A percentile compares a stretch with the other conserved stretches of the same genome.
Conservation (phyloP, 2,888 invertebrate species). For the Entomobrya multifasciata region DNA sequence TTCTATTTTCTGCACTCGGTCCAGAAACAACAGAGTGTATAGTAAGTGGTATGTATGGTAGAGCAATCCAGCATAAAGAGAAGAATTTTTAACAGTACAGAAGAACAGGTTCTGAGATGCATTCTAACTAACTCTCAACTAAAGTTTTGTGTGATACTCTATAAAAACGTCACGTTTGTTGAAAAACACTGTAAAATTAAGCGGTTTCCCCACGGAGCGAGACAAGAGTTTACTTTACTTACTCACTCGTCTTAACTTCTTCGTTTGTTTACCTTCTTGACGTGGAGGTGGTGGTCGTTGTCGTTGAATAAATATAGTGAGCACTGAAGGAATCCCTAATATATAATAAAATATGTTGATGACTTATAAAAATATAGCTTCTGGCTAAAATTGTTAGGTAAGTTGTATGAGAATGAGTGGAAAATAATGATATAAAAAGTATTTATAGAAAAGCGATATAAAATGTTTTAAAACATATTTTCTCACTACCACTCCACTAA, state of each 20-base stretch:
- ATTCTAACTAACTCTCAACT: slow-evolving; percentile 56
- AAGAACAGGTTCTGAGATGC: slow-evolving; percentile 43
- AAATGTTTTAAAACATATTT: background rate
- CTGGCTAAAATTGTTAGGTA: background rate
- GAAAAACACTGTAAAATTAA: slow-evolving; percentile 70
- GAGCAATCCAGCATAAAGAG: background rate
- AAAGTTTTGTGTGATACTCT: slow-evolving; percentile 59
- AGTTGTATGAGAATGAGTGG: background rate
- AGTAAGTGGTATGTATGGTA: background rate
- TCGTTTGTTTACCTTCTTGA: slow-evolving; percentile 46
- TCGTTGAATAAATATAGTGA: too few relatives aligned
- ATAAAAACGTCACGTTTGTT: slow-evolving; percentile 73
- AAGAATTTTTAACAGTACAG: slow-evolving; percentile 35
- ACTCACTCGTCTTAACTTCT: slow-evolving; percentile 16
- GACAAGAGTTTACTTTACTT: slow-evolving; percentile 50
- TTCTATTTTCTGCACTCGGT: background rate
- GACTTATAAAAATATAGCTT: too few relatives aligned
- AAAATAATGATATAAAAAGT: slow-evolving; percentile 9
- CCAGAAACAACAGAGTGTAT: background rate
- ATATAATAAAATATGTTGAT: too few relatives aligned
- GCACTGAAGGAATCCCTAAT: too few relatives aligned
- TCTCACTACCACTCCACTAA: background rate
- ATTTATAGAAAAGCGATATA: slow-evolving; percentile 20
- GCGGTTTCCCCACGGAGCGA: slow-evolving; percentile 63
- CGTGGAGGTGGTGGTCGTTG: background rate